Evolutionary conservation across 2,113 vertebrate genomes (phyloP), one percentile per base, ranked within the genome.

Genomic region (Gasterosteus aculeatus): DNA sequence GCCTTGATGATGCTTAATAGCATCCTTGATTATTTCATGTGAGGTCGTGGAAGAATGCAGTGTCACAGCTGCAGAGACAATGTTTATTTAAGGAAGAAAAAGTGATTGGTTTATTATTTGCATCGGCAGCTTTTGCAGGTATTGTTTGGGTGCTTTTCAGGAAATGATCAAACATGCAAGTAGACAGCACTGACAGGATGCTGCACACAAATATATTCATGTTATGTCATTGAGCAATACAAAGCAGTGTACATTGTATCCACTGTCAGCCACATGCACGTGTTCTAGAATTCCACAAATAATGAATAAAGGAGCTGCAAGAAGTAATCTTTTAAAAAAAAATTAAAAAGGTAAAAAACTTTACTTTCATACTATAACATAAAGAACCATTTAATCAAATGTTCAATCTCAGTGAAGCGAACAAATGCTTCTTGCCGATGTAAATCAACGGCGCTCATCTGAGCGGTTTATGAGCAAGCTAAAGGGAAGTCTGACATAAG

Each of bases 1-100:
- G 15, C 85, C 91, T 92, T 90, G 87, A 91, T 89, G 84, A 70
- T 85, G 65, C 73, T 85, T 89, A 83, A 87, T 85, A 86, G 83
- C 87, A 88, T 88, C 79, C 83, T 84, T 82, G 78, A 87, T 88
- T 74, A 72, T 81, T 81, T 87, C 57, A 75, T 86, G 67, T 72
- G 53, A 64, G 82, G 85, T 77, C 73, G 14, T 18, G n/a, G 39
- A 35, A 57, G 78, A 26, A 18, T 39, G 73, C 38, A 10, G 33
- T 12, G 54, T 69, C 64, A 56, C 77, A 87, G 76, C 81, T 81
- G 72, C 81, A 75, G 65, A 81, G 72, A 64, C 61, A 0, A 7
- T 9, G 70, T 78, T 83, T 56, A 31, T 53, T 71, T 39, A 38
- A 72, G 41, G 49, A 46, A 69, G 72, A 76, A 72, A 81, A 71